phyloP scores from a whole-genome alignment of 2,888 invertebrate genomes.

The Trachelus stipa region DNA sequence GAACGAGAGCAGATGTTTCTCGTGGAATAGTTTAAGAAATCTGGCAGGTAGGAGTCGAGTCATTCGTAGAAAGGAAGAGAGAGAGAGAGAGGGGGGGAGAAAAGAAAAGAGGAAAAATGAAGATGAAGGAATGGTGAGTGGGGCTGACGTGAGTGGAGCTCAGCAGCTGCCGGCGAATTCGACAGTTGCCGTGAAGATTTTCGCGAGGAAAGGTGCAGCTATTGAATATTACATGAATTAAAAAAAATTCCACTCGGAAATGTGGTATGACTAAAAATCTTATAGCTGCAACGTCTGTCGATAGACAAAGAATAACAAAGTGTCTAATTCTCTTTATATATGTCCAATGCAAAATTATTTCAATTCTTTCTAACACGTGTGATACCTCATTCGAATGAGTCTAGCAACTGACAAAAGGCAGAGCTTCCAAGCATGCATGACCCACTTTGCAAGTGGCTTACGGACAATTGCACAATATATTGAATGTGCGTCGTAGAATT shows the following conservation, averaged over 20 bases:
- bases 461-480: background rate
- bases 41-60: constrained; percentile 4
- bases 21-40: constrained; percentile 1
- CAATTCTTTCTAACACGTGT: background rate
- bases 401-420: background rate
- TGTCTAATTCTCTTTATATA: background rate
- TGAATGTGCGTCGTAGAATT: background rate
- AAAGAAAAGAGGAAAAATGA: constrained; percentile 20
- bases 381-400: background rate
- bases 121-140: constrained; percentile 16
- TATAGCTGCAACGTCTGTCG: background rate
- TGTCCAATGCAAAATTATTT: too few relatives aligned
- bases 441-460: background rate
- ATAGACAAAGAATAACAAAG: background rate
- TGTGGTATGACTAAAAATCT: background rate
- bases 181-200: background rate
- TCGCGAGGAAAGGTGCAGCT: background rate
- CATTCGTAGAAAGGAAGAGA: background rate
- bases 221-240: background rate
- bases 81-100: constrained; percentile 17
- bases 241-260: background rate
- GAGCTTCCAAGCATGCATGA: background rate
- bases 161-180: background rate
- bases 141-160: background rate
- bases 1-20: constrained; percentile 3